Evolutionary conservation across 2,797 vertebrate genomes (phyloP), one percentile per base, ranked within the genome.

Genomic region (Naso thynnoides): DNA sequence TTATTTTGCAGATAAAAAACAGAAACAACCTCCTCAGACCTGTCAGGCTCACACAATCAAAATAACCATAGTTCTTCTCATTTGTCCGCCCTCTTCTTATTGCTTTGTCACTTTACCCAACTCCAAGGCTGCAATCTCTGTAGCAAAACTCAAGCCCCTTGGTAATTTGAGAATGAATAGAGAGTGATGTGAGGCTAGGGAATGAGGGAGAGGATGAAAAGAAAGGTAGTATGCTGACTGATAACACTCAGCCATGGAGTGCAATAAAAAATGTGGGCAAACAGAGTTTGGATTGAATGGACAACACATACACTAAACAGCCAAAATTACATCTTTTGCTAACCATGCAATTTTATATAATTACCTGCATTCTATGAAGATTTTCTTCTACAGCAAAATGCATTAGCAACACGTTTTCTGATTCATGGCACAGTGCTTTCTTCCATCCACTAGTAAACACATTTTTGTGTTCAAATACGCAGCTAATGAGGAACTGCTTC

Each of bases 141-240:
- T 71, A 45, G 71, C 70, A 74, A 85, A 83, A 90, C 77, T 73
- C 53, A 27, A 80, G 53, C 31, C 63, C 44, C 33, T 73, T 71
- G 70, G 78, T 87, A 81, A 87, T 84, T 65, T 53, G 61, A 79
- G 71, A 76, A 76, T 82, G 71, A 83, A 83, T 72, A 73, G 69
- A 58, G 67, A 78, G 78, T 39, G 50, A 47, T 73, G 78, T 68
- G 73, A 68, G 52, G 62, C 23, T 19, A 44, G 62, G 69, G 56
- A 82, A 47, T 60, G 65, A 77, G 29, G 41, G 76, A 65, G 61
- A 41, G 36, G 58, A 36, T 39, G 48, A 31, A 71, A 57, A 69
- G 68, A 67, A 70, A 74, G 69, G 71, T 70, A 61, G 82, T 50
- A 70, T 79, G 82, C 56, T 70, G 69, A 83, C 27, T 78, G 55